Evolutionary conservation across 2,113 vertebrate genomes (phyloP).

Genomic region (Todiramphus saurophagus): DNA sequence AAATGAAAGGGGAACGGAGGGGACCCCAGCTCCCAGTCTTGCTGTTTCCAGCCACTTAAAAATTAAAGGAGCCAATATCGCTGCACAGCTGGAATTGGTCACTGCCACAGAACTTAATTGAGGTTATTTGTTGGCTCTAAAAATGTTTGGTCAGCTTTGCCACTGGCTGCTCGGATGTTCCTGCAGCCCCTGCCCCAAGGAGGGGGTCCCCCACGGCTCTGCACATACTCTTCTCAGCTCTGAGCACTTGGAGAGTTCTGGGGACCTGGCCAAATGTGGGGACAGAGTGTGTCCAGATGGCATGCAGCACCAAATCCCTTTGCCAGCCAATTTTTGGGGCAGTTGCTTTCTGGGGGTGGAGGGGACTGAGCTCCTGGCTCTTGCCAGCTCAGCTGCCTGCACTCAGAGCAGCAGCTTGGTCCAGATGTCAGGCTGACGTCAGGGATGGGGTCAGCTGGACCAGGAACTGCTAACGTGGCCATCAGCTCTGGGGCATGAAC

Average conservation of each 20-base stretch:
- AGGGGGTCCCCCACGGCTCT: neutral
- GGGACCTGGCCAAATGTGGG: neutral
- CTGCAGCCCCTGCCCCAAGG: neutral
- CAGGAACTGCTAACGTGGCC: neutral
- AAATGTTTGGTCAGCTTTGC: neutral
- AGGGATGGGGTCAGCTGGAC: neutral
- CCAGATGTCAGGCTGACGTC: neutral
- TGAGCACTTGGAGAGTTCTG: fast-evolving
- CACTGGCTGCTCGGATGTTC: neutral
- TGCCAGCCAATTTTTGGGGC: fast-evolving
- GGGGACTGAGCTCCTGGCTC: neutral
- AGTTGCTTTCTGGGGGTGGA: neutral
- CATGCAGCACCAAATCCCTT: neutral
- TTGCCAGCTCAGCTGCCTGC: neutral
- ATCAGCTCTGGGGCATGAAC: fast-evolving
- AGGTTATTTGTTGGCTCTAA: slow-evolving; percentile 56
- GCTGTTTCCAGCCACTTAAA: slow-evolving; percentile 41
- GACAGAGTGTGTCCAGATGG: neutral
- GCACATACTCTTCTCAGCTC: neutral
- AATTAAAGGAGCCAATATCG: slow-evolving; percentile 46
- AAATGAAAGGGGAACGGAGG: neutral
- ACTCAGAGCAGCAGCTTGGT: neutral
- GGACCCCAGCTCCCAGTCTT: neutral
- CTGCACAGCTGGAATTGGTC: slow-evolving; percentile 14
- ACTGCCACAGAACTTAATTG: slow-evolving; percentile 61